Percentiles rank a stretch among this genome's conserved stretches.
Conservation (phyloP, 2,888 invertebrate species). For the Pecten maximus region DNA sequence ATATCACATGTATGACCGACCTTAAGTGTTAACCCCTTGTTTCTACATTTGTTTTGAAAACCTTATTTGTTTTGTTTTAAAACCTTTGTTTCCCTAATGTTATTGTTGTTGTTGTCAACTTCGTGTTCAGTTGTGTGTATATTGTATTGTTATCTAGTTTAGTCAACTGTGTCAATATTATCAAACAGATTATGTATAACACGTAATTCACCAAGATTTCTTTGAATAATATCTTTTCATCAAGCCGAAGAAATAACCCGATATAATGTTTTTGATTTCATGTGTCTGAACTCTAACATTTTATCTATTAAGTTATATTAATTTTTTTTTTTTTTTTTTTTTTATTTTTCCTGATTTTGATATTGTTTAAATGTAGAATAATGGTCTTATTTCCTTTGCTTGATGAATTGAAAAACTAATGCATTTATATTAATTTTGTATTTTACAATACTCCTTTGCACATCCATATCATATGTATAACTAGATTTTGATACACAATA, state of each 20-base stretch:
- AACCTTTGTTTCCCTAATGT: neutral
- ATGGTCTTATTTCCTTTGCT: neutral
- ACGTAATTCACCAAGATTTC: neutral
- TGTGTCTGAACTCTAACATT: neutral
- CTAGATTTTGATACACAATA: conserved; percentile 17
- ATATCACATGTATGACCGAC: neutral
- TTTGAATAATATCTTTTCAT: neutral
- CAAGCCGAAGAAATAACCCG: neutral
- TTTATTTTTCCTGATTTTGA: neutral
- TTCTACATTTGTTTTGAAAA: neutral
- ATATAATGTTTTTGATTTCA: no score
- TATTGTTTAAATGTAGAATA: neutral
- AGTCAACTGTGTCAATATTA: neutral
- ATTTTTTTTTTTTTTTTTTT: neutral
- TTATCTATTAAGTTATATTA: neutral
- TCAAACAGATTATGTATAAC: neutral
- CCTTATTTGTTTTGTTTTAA: neutral
- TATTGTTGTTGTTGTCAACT: neutral
- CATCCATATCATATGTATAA: neutral
- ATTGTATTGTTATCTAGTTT: conserved; percentile 33
- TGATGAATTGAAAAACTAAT: neutral
- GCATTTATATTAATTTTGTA: conserved; percentile 31
- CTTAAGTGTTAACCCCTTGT: neutral
- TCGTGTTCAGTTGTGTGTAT: conserved; percentile 27
- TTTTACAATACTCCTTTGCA: conserved; percentile 3